A percentile compares a stretch with the other conserved stretches of the same genome.
Evolutionary conservation across 1,140 invertebrate genomes (phyloP).

Genomic region (Platorchestia sp.): DNA sequence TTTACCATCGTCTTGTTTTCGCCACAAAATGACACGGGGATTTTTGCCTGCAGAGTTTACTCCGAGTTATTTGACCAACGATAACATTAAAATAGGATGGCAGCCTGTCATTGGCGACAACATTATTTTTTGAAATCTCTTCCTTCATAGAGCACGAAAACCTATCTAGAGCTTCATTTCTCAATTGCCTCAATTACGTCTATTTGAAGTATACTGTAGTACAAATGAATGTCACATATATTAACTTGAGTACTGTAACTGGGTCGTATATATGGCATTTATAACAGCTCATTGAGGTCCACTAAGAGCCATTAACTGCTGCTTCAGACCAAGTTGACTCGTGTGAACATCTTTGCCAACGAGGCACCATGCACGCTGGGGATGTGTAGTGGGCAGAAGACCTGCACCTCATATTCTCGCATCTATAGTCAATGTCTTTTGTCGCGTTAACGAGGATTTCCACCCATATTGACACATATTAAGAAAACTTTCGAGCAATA

Average conservation of each 20-base stretch:
- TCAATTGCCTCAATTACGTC: background rate
- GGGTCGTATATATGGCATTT: background rate
- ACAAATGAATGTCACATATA: no score
- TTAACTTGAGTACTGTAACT: no score
- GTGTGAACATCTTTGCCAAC: background rate
- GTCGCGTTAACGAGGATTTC: background rate
- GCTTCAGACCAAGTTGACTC: background rate
- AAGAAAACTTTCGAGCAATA: background rate
- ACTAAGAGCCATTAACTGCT: background rate
- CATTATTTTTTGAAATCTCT: background rate
- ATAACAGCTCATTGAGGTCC: background rate
- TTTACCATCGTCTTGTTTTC: no score
- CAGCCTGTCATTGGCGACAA: background rate
- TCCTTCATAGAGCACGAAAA: background rate
- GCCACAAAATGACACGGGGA: no score
- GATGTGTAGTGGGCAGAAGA: no score
- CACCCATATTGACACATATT: background rate
- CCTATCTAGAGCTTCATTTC: background rate
- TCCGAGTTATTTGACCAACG: background rate
- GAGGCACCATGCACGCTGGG: background rate
- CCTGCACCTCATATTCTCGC: background rate
- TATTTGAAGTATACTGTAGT: background rate
- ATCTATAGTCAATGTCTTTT: background rate
- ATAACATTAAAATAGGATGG: background rate
- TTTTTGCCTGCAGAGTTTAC: background rate